Conservation (phyloP, 2,113 vertebrate genomes). For the Polyodon spathula region DNA sequence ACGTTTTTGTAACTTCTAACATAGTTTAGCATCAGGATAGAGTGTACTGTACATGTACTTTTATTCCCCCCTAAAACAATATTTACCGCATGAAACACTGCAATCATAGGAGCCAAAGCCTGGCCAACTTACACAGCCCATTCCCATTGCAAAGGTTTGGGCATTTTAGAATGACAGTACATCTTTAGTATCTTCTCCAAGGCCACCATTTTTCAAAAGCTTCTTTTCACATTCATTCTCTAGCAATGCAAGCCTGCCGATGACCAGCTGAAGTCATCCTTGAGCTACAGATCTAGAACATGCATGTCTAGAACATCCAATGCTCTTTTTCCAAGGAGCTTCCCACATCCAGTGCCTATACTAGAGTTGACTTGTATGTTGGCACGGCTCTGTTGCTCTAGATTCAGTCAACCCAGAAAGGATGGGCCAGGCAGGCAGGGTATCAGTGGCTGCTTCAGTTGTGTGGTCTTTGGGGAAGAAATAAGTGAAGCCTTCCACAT, state of each 20-base stretch:
- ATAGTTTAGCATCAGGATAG: neutral
- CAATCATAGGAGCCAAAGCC: slow-evolving; percentile 78
- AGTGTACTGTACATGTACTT: neutral
- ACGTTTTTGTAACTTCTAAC: neutral
- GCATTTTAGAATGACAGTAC: slow-evolving; percentile 58
- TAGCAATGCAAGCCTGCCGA: slow-evolving; percentile 64
- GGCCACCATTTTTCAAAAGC: slow-evolving; percentile 54
- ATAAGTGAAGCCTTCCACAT: slow-evolving; percentile 62
- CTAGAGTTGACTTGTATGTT: slow-evolving; percentile 56
- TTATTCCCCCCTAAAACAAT: neutral
- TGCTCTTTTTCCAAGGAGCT: slow-evolving; percentile 43
- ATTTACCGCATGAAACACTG: slow-evolving; percentile 64
- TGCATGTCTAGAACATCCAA: slow-evolving; percentile 59
- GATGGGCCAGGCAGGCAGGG: slow-evolving; percentile 64
- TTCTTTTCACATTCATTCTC: slow-evolving; percentile 87
- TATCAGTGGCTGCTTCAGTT: slow-evolving; percentile 32
- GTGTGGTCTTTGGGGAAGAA: slow-evolving; percentile 82
- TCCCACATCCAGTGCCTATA: slow-evolving; percentile 51
- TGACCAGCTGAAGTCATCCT: slow-evolving; percentile 71
- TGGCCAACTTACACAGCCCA: slow-evolving; percentile 70
- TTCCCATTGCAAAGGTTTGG: slow-evolving; percentile 68
- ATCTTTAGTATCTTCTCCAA: slow-evolving; percentile 34
- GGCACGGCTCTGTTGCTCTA: slow-evolving; percentile 47
- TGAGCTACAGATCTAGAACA: slow-evolving; percentile 68
- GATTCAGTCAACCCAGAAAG: slow-evolving; percentile 62